Base-by-base conservation (phyloP, 2,797 vertebrate genomes). In the Intellagama lesueurii region DNA sequence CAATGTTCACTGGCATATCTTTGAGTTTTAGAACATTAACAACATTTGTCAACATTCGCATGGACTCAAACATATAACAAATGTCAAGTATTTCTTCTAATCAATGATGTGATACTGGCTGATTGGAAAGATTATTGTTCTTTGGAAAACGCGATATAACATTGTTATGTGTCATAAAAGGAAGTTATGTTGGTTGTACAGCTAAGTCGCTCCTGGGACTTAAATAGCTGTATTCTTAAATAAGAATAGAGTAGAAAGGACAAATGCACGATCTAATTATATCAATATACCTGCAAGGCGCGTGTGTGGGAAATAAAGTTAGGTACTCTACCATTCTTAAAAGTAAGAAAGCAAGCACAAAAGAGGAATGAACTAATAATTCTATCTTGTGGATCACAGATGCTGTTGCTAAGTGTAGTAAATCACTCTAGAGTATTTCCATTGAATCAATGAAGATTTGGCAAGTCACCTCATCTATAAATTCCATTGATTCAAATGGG, bases 221-320 rank as follows among this genome's bases (percentile, higher is more conserved):
- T 60, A 26, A 92, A 86, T 68, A 30, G 44, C 1, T 91, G 93
- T 91, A 83, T 90, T 90, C 86, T 87, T 93, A 92, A 95, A 95
- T 90, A 89, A 92, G 94, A 79, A 5, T 49, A 5, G 11, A 60
- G 92, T 88, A 87, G n/a, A 78, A 88, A 66, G 92, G 78, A 78
- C 92, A 88, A 35, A 16, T 84, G 17, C 68, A 69, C 90, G 75
- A 73, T 66, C 40, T 22, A 68, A 82, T 30, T 40, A 30, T 75
- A 77, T 77, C 91, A 84, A 89, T 91, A 79, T 69, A 85, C 22
- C 81, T 91, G 30, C 0, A 22, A 2, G 70, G 16, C 52, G 26
- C 26, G 24, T 12, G 76, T 11, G 22, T 24, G 82, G 56, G 91
- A 90, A 91, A 88, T 11, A 87, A 26, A 68, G 1, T 30, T 89